A percentile compares a stretch with the other conserved stretches of the same genome.
These are phyloP conservation scores for Malthinus seriepunctatus DNA, from an alignment of 2,888 invertebrate species.

Conservation along the genomic window DNA sequence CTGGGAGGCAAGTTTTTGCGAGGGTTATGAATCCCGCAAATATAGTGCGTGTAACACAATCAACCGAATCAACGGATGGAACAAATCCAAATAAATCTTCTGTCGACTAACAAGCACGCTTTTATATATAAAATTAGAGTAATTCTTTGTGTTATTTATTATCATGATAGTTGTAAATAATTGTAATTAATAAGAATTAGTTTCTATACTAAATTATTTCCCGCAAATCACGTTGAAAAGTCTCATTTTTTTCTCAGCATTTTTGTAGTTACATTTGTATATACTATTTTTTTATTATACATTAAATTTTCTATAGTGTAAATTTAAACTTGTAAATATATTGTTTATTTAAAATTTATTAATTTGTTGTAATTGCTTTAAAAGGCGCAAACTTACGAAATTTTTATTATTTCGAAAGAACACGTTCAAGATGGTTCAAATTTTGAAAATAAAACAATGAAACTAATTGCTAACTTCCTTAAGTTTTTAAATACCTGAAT, in stretches of 20 bases:
- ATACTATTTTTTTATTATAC: too few relatives aligned
- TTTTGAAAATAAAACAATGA: too few relatives aligned
- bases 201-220: not conserved
- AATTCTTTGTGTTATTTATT: not conserved
- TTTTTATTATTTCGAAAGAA: too few relatives aligned
- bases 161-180: not conserved
- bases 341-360: too few relatives aligned
- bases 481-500: too few relatives aligned
- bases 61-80: conserved; percentile 17
- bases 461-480: too few relatives aligned
- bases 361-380: too few relatives aligned
- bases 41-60: conserved; percentile 32
- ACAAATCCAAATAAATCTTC: conserved; percentile 14
- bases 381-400: too few relatives aligned
- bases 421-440: too few relatives aligned
- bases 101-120: conserved; percentile 15
- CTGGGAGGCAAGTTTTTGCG: conserved; percentile 56
- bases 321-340: too few relatives aligned
- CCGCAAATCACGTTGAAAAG: not conserved
- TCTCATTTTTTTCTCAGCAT: not conserved
- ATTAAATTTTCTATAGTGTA: too few relatives aligned
- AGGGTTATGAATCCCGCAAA: conserved; percentile 54
- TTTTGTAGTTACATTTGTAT: too few relatives aligned
- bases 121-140: not conserved
- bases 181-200: not conserved